A percentile compares a stretch with the other conserved stretches of the same genome.
Evolutionary conservation across 2,797 vertebrate species (phyloP).

Genomic region (Gymnocypris eckloni): DNA sequence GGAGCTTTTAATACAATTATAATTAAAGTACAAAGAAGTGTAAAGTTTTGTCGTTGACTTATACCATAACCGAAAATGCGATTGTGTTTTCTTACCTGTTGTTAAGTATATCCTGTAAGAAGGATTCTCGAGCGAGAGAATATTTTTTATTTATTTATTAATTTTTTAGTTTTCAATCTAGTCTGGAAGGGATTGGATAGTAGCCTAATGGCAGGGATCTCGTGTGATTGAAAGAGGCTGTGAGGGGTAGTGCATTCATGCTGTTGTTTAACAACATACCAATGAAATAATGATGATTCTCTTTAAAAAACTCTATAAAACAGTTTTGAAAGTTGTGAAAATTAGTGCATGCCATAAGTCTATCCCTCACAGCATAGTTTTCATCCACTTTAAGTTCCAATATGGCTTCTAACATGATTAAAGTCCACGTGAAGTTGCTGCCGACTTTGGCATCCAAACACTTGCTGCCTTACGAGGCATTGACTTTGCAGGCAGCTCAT

Average conservation of each 20-base stretch:
- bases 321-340: not conserved
- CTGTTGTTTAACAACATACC: not conserved
- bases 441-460: too few species aligned
- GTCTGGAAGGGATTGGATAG: not conserved
- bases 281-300: not conserved
- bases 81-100: not conserved
- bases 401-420: not conserved
- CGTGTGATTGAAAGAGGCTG: too few species aligned
- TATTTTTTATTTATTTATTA: too few species aligned
- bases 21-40: not conserved
- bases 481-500: not conserved
- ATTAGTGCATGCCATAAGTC: not conserved
- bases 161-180: too few species aligned
- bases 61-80: too few species aligned
- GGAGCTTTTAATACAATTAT: not conserved
- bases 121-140: not conserved
- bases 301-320: not conserved
- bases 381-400: not conserved
- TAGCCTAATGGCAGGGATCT: not conserved
- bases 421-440: not conserved
- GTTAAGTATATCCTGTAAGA: not conserved
- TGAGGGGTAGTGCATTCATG: not conserved
- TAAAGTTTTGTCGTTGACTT: too few species aligned
- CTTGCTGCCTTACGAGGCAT: too few species aligned
- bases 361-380: not conserved